Conservation (phyloP, 2,797 vertebrate species). For the Sparus aurata region DNA sequence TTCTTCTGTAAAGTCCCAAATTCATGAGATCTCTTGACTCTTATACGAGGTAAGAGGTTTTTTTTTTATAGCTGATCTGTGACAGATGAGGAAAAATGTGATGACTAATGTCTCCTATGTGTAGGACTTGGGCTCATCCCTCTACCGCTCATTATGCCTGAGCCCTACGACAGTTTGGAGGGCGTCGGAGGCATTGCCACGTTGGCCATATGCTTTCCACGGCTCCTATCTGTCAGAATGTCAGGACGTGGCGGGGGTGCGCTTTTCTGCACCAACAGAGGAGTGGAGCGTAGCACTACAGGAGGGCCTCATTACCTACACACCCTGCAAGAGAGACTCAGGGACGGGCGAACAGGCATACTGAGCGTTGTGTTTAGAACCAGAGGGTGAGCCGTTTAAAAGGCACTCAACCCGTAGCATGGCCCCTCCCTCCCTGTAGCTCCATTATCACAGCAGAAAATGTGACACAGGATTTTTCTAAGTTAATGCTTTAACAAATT, state of each 20-base stretch:
- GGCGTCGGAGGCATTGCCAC: conserved; percentile 74
- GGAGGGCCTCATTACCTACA: conserved; percentile 82
- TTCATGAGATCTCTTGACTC: conserved; percentile 46
- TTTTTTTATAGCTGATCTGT: conserved; percentile 53
- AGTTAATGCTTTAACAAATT: conserved; percentile 79
- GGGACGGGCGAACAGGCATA: conserved; percentile 65
- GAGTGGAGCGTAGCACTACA: conserved; percentile 70
- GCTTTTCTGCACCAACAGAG: conserved; percentile 77
- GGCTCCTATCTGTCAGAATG: conserved; percentile 83
- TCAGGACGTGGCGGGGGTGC: conserved; percentile 80
- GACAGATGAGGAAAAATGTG: conserved; percentile 67
- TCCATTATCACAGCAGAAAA: conserved; percentile 73
- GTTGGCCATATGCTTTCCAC: conserved; percentile 82
- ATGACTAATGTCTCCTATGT: conserved; percentile 75
- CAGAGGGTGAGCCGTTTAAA: conserved; percentile 79
- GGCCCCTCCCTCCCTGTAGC: conserved; percentile 48
- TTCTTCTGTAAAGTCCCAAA: conserved; percentile 63
- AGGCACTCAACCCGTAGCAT: conserved; percentile 72
- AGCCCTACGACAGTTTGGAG: conserved; percentile 76
- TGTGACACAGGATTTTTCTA: conserved; percentile 73
- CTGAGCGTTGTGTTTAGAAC: conserved; percentile 73
- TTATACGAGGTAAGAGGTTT: conserved; percentile 42
- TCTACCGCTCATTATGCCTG: conserved; percentile 76
- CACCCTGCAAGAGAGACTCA: conserved; percentile 63
- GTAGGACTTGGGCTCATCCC: conserved; percentile 65